These are phyloP conservation scores for Nematolebias whitei DNA, from an alignment of 2,113 vertebrate species.

Conservation along the genomic window DNA sequence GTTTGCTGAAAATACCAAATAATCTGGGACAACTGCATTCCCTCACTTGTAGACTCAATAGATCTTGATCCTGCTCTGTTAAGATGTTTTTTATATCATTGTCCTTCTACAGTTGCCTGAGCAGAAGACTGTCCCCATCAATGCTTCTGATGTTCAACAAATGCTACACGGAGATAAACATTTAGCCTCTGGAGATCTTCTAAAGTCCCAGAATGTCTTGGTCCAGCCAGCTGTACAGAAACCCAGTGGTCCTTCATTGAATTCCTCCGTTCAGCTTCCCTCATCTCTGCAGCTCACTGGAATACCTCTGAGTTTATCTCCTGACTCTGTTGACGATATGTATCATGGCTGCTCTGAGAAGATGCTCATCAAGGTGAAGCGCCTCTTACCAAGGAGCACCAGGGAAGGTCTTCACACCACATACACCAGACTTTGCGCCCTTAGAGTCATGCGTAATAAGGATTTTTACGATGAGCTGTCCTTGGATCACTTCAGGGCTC, in stretches of 20 bases:
- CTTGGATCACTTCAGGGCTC: slow-evolving; percentile 32
- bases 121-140: not conserved
- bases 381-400: slow-evolving; percentile 18
- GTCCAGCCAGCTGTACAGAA: not conserved
- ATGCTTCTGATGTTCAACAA: not conserved
- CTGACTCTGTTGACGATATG: slow-evolving; percentile 4
- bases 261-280: not conserved
- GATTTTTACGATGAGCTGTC: slow-evolving; percentile 16
- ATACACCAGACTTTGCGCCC: slow-evolving; percentile 4
- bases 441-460: slow-evolving; percentile 26
- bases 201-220: not conserved
- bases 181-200: not conserved
- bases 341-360: slow-evolving; percentile 3
- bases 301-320: not conserved
- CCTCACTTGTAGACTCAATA: too few species aligned
- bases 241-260: too few species aligned
- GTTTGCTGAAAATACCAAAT: too few species aligned
- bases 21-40: too few species aligned
- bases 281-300: not conserved
- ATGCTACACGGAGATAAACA: not conserved
- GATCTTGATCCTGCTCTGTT: not conserved
- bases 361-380: slow-evolving; percentile 44
- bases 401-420: slow-evolving; percentile 10
- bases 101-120: not conserved
- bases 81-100: not conserved